Base-by-base conservation (phyloP, 2,113 vertebrate genomes). In the Stercorarius parasiticus region DNA sequence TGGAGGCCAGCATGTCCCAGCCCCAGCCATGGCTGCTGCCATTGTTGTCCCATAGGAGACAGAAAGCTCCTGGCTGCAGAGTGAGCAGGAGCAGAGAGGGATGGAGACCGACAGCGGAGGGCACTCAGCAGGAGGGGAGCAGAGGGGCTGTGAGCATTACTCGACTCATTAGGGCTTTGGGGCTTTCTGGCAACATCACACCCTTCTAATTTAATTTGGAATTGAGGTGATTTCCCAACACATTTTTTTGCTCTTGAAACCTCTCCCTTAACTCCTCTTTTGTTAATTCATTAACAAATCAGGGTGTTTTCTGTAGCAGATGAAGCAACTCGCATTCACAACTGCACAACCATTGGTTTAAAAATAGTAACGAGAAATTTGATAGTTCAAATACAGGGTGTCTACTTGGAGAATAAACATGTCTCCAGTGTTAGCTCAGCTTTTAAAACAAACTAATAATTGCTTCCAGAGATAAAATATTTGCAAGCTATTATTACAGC, bases 401-500 rank as follows among this genome's bases (percentile, higher is more conserved):
- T 94, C 84, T 92, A 10, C 94, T 92, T 77, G 78, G 67, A 95
- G 42, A 92, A 69, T 77, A 86, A 93, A 87, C 45, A 56, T 19
- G 74, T 96, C 84, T 88, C 55, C 86, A 61, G 43, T 53, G 86
- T 93, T 95, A 93, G 89, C 73, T 95, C 78, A 95, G 94, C 90
- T 87, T 87, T 96, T 94, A 87, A 96, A 97, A 83, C 92, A 94
- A 95, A 77, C 40, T 55, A 66, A 78, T 95, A 94, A 96, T 95
- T 94, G 76, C 76, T 96, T 92, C 65, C 94, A 94, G 92, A 71
- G 74, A 67, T 53, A 93, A 96, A 95, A 93, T 78, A 94, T 79
- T 96, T 95, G 90, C 94, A 95, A 84, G 77, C 84, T 88, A 65
- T 96, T 93, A 95, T 91, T 90, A 79, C 56, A 95, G 49, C n/a